These are phyloP conservation scores for Aethes cnicana DNA, from an alignment of 2,888 invertebrate species.

Conservation along the genomic window DNA sequence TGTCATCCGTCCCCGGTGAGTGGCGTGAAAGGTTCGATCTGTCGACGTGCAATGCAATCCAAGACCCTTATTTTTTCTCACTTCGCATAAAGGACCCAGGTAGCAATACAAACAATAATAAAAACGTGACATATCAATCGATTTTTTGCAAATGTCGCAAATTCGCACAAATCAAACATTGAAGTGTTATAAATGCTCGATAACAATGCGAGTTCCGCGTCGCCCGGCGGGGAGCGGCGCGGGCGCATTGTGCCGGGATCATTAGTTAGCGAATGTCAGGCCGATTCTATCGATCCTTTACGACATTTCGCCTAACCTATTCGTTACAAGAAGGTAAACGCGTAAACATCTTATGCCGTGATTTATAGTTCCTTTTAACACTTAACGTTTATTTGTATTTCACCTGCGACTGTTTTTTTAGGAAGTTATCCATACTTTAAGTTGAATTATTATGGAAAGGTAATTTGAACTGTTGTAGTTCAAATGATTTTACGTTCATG, in stretches of 20 bases:
- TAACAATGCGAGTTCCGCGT: conserved; percentile 67
- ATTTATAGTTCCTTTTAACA: conserved; percentile 56
- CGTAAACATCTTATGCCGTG: conserved; percentile 68
- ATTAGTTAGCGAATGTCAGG: conserved; percentile 76
- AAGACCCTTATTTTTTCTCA: conserved; percentile 60
- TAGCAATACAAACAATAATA: conserved; percentile 77
- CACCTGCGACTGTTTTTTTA: conserved; percentile 46
- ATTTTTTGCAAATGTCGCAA: conserved; percentile 68
- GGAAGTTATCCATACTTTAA: too few species aligned
- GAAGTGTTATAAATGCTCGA: conserved; percentile 76
- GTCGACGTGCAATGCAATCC: conserved; percentile 49
- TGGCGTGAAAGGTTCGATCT: conserved; percentile 54
- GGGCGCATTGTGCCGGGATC: conserved; percentile 64
- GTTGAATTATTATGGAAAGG: too few species aligned
- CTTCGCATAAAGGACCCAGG: conserved; percentile 63
- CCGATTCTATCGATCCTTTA: conserved; percentile 56
- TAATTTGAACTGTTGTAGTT: too few species aligned
- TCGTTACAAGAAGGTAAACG: conserved; percentile 68
- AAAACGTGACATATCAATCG: conserved; percentile 79
- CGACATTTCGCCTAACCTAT: conserved; percentile 62
- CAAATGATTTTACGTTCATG: too few species aligned
- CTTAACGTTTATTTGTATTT: conserved; percentile 48
- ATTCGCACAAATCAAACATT: conserved; percentile 80
- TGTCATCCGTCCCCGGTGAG: conserved; percentile 57
- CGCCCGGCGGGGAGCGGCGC: conserved; percentile 62